These are phyloP conservation scores for Octomys mimax DNA, from an alignment of 2,797 vertebrate genomes.

Conservation along the genomic window DNA sequence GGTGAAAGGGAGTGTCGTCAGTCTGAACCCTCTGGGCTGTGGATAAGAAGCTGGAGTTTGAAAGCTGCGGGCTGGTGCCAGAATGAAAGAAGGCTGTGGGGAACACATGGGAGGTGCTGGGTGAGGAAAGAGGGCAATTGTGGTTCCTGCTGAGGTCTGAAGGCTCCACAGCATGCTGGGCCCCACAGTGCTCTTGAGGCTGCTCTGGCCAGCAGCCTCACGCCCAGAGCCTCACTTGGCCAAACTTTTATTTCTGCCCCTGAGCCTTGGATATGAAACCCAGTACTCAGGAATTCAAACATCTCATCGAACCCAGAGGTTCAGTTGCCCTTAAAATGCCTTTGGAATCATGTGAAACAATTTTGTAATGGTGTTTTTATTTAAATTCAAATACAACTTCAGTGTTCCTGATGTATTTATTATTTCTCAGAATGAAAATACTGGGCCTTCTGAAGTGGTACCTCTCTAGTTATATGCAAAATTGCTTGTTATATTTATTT, in stretches of 20 bases:
- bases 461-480: constrained; percentile 47
- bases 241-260: constrained; percentile 63
- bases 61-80: constrained; percentile 73
- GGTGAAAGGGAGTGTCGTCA: constrained; percentile 53
- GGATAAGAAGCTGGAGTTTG: constrained; percentile 68
- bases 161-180: constrained; percentile 64
- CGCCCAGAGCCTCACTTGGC: background rate
- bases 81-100: constrained; percentile 71
- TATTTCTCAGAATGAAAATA: constrained; percentile 70
- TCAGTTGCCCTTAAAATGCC: constrained; percentile 72
- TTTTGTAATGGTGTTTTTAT: constrained; percentile 62
- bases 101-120: constrained; percentile 83
- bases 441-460: constrained; percentile 51
- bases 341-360: constrained; percentile 65
- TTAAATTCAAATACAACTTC: constrained; percentile 66
- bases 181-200: constrained; percentile 77
- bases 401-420: constrained; percentile 58
- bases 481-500: constrained; percentile 68
- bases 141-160: constrained; percentile 85
- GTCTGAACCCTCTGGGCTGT: constrained; percentile 53
- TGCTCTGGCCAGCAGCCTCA: constrained; percentile 36
- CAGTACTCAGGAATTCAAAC: constrained; percentile 58
- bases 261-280: constrained; percentile 58
- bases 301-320: background rate
- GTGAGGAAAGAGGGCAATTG: constrained; percentile 85